These are phyloP conservation scores for Chelonoidis abingdonii DNA, from an alignment of 2,113 vertebrate species.

Conservation along the genomic window DNA sequence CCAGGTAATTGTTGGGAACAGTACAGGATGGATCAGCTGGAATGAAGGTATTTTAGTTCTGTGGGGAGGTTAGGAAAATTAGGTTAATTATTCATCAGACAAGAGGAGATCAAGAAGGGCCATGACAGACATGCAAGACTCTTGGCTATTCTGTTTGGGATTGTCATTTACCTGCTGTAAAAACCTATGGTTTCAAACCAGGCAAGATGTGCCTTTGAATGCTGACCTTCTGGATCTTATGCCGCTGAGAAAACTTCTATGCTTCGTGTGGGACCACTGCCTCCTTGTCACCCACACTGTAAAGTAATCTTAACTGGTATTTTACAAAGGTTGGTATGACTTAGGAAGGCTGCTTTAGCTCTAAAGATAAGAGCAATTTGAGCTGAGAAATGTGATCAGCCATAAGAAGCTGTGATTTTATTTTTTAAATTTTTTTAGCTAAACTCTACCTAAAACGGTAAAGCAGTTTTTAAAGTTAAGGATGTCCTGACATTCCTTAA, in stretches of 20 bases:
- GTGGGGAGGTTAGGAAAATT: not conserved
- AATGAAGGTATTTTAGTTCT: not conserved
- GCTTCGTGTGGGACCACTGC: accelerated
- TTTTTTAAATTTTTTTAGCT: constrained; percentile 31
- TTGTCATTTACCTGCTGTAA: not conserved
- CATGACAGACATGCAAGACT: not conserved
- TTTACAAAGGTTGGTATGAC: constrained; percentile 20
- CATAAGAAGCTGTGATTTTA: not conserved
- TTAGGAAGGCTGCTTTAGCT: constrained; percentile 7
- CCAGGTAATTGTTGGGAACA: not conserved
- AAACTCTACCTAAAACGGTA: constrained; percentile 48
- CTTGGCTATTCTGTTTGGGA: not conserved
- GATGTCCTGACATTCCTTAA: constrained; percentile 68
- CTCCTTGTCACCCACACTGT: not conserved
- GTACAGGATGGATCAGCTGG: not conserved
- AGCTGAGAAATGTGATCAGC: constrained; percentile 7
- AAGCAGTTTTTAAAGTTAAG: constrained; percentile 56
- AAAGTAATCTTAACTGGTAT: not conserved
- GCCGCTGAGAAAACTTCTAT: not conserved
- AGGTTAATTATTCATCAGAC: not conserved
- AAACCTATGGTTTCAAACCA: not conserved
- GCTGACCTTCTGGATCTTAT: not conserved
- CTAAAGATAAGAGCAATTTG: constrained; percentile 27
- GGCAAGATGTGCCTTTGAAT: not conserved
- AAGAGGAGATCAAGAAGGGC: not conserved